phyloP scores from a whole-genome alignment of 23 tunicate species.

The Styela clava region DNA sequence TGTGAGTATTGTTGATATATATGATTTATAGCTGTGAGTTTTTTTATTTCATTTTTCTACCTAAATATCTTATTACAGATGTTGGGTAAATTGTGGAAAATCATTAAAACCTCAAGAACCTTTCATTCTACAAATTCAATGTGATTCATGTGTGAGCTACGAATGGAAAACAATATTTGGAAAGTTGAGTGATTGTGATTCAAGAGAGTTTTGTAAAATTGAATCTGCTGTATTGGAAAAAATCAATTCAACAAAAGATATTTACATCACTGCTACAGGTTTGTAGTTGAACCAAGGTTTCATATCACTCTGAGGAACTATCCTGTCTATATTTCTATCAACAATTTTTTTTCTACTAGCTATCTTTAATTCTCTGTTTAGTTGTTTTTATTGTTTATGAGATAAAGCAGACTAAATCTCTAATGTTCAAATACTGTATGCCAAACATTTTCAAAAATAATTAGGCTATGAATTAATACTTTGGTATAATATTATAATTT shows the following conservation, averaged over 20 bases:
- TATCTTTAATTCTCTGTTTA: no score
- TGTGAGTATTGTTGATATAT: background rate
- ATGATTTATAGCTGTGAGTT: background rate
- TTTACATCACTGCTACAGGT: background rate
- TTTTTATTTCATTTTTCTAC: background rate
- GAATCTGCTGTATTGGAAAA: background rate
- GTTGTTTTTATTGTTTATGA: background rate
- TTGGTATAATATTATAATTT: background rate
- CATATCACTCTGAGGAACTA: no score
- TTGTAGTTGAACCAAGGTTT: no score
- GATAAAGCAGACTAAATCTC: no score
- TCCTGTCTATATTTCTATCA: background rate
- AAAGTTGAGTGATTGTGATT: background rate
- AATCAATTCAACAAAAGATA: background rate
- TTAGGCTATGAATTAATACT: no score
- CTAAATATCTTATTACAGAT: background rate
- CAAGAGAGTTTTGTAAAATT: background rate
- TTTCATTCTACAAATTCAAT: slow-evolving; percentile 15
- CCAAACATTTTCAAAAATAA: no score
- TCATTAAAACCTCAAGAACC: slow-evolving; percentile 7
- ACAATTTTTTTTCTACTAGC: background rate
- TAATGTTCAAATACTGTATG: no score
- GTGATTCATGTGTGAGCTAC: background rate
- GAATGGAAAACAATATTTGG: slow-evolving; percentile 10
- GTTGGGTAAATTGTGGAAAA: slow-evolving; percentile 12